Conservation (phyloP, 1,140 invertebrate genomes). For the Zaprionus taronus region DNA sequence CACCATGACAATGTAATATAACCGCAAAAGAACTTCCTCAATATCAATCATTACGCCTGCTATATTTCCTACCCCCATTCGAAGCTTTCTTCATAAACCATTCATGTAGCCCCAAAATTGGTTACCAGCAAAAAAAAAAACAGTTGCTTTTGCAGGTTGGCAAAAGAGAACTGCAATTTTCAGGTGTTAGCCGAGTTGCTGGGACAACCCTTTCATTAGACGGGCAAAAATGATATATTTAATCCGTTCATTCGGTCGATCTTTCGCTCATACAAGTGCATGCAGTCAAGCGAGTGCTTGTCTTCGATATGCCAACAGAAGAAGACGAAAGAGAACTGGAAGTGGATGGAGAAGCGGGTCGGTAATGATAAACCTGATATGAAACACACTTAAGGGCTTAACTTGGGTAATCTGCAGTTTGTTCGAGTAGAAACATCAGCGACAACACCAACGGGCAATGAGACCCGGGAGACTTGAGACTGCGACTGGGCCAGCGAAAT, state of each 20-base stretch:
- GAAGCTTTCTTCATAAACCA: constrained; percentile 73
- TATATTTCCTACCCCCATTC: constrained; percentile 65
- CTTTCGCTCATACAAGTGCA: constrained; percentile 27
- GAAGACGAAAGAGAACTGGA: constrained; percentile 42
- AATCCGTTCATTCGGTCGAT: constrained; percentile 72
- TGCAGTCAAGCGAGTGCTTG: constrained; percentile 65
- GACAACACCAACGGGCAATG: constrained; percentile 34
- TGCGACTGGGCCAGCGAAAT: constrained; percentile 60
- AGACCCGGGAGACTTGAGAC: neutral
- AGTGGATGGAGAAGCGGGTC: constrained; percentile 2
- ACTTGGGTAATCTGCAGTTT: constrained; percentile 77
- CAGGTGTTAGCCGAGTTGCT: constrained; percentile 68
- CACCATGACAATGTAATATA: constrained; percentile 45
- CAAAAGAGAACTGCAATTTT: constrained; percentile 65
- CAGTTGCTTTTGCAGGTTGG: constrained; percentile 51
- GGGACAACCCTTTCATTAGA: constrained; percentile 78
- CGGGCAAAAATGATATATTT: constrained; percentile 79
- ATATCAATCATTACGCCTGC: constrained; percentile 78
- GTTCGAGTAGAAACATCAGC: constrained; percentile 77
- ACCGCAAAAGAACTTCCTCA: constrained; percentile 74
- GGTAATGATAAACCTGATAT: constrained; percentile 79
- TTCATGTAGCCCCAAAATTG: constrained; percentile 43
- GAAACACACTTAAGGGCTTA: constrained; percentile 82
- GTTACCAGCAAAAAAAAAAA: constrained; percentile 11
- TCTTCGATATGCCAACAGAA: constrained; percentile 45